Percentiles rank a stretch among this genome's conserved stretches.
phyloP scores from a whole-genome alignment of 2,113 vertebrate species.

The Pituophis catenifer region DNA sequence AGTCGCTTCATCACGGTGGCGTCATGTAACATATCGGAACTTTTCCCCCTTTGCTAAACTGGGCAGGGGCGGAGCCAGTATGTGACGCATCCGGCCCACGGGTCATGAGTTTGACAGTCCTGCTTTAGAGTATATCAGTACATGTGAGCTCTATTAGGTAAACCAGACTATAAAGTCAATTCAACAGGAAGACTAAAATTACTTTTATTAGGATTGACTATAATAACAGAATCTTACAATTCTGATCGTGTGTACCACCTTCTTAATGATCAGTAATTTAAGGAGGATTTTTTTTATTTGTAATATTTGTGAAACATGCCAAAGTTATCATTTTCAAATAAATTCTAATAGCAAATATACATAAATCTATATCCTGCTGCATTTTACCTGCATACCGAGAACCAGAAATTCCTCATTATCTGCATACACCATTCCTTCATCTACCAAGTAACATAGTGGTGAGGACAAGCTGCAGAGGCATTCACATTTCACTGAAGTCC shows the following conservation, averaged over 20 bases:
- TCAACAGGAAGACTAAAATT: not conserved
- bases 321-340: not conserved
- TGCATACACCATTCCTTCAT: constrained; percentile 26
- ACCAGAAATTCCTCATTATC: constrained; percentile 30
- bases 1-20: too few relatives aligned
- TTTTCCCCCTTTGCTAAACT: too few relatives aligned
- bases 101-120: too few relatives aligned
- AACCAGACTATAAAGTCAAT: not conserved
- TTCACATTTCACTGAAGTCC: not conserved
- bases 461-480: constrained; percentile 37
- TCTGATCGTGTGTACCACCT: not conserved
- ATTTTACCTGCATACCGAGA: constrained; percentile 24
- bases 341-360: not conserved
- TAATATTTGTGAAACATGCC: not conserved
- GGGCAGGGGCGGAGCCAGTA: too few relatives aligned
- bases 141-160: not conserved
- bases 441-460: constrained; percentile 5
- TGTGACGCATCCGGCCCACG: too few relatives aligned
- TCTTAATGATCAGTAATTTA: not conserved
- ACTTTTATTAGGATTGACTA: not conserved
- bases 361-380: not conserved
- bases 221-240: not conserved
- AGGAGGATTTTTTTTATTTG: not conserved
- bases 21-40: too few relatives aligned
- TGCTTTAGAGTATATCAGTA: not conserved